Conservation (phyloP, 2,113 vertebrate species). For the Phrynosoma blainvillii region DNA sequence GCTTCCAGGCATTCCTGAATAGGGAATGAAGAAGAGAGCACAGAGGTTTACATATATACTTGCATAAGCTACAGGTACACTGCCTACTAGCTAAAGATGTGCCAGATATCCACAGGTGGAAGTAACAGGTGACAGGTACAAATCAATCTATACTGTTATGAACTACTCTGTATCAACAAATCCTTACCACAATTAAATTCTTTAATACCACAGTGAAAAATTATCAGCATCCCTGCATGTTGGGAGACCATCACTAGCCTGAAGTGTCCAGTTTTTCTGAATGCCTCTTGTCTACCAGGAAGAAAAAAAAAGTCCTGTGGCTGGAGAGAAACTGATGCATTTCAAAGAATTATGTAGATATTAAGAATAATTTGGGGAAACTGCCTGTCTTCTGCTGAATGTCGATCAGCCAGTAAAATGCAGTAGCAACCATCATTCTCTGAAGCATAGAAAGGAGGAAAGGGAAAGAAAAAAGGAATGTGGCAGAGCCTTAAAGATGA, state of each 20-base stretch:
- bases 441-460: neutral
- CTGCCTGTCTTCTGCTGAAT: neutral
- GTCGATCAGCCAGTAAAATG: neutral
- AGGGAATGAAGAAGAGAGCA: neutral
- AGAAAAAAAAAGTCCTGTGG: neutral
- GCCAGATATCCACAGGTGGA: neutral
- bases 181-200: neutral
- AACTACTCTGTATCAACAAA: neutral
- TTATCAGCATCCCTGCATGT: no score
- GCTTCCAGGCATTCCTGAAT: conserved; percentile 79
- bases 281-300: neutral
- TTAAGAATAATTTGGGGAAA: neutral
- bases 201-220: neutral
- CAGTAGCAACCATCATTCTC: neutral
- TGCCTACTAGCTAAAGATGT: neutral
- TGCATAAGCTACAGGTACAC: neutral
- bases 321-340: neutral
- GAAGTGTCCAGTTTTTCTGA: neutral
- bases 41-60: neutral
- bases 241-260: neutral
- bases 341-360: neutral
- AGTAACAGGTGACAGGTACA: neutral
- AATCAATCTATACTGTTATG: neutral
- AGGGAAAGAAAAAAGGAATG: neutral
- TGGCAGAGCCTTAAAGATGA: neutral